Conservation (phyloP, 2,113 vertebrate species). For the Ceyx cyanopectus region DNA sequence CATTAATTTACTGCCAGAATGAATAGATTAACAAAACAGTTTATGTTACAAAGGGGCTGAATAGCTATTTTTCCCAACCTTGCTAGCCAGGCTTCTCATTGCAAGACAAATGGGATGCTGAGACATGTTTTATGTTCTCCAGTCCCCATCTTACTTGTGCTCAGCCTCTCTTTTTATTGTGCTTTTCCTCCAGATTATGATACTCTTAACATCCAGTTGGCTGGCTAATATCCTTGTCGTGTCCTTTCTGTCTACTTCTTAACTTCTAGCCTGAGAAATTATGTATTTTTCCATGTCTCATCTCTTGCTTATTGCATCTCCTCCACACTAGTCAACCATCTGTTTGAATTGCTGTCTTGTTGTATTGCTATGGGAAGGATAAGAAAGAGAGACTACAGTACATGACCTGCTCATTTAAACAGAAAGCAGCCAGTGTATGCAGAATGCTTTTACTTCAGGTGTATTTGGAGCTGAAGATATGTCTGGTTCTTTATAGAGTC, state of each 20-base stretch:
- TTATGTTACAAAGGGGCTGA: not conserved
- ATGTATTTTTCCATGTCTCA: not conserved
- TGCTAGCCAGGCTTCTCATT: not conserved
- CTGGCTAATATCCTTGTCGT: not conserved
- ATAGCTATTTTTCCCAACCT: not conserved
- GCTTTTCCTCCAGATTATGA: not conserved
- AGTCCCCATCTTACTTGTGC: not conserved
- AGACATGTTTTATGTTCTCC: not conserved
- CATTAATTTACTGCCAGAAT: slow-evolving; percentile 30
- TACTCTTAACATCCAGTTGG: not conserved
- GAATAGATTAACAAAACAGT: not conserved
- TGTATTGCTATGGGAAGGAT: not conserved
- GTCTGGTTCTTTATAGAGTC: not conserved
- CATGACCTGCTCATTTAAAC: not conserved
- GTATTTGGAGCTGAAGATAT: not conserved
- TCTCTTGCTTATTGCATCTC: not conserved
- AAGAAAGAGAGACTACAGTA: not conserved
- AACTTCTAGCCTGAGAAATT: not conserved
- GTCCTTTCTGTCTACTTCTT: not conserved
- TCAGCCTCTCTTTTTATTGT: not conserved
- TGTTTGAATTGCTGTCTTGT: not conserved
- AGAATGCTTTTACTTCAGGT: not conserved
- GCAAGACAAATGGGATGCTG: not conserved
- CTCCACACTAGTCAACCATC: not conserved
- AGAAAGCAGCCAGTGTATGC: not conserved